Evolutionary conservation across 2,797 vertebrate species (phyloP), one percentile per base, ranked within the genome.

Genomic region (Australoheros facetus): DNA sequence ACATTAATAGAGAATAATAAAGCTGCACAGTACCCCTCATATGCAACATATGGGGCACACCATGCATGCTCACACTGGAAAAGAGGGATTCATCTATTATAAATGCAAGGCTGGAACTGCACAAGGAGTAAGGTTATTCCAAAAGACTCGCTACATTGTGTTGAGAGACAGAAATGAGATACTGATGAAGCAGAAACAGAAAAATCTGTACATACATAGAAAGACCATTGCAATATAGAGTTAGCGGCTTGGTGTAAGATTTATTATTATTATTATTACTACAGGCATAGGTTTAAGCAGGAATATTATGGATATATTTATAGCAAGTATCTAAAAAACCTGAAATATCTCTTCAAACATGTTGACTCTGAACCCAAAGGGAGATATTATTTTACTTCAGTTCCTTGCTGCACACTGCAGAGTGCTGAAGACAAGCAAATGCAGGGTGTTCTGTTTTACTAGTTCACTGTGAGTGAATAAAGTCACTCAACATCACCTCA

Each of bases 21-120:
- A 73, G 73, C 72, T 57, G 30, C 54, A 45, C 71, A 56, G 66
- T 64, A 70, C 88, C 82, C 71, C 56, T 80, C 69, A 74, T 87
- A 58, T 73, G 80, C 56, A 77, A 84, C 86, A 80, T 69, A 57
- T 59, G 30, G 71, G 71, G 58, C 66, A 23, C 42, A 17, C 30
- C 76, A 77, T 71, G 58, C 34, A 53, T 66, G 51, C 56, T 78
- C 85, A 74, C 77, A 59, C 32, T 62, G 69, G 83, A 84, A 78
- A 71, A 34, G 10, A 71, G 55, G 79, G 76, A 90, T 87, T 75
- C 64, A 89, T 91, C 75, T 77, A 48, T 89, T 85, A 77, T 58
- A 82, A 79, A 78, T 51, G 51, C 76, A 75, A 79, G 76, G 64
- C 42, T 82, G 78, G 85, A 73, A 76, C 55, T 39, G 71, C 42